Base-by-base conservation (phyloP, 2,888 invertebrate species). In the Thyatira batis region DNA sequence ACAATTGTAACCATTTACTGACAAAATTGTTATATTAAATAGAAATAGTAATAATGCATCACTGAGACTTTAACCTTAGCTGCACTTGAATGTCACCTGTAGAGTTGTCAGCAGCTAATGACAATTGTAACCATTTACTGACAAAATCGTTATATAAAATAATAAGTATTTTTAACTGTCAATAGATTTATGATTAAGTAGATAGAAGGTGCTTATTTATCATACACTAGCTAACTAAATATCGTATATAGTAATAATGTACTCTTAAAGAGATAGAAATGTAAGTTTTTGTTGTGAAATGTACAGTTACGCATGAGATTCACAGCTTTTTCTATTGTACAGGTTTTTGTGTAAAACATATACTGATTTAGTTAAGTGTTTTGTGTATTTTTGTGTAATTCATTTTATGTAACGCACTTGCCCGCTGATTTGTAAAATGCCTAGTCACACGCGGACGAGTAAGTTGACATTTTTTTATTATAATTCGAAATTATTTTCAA, bases 261-360 rank as follows among this genome's bases (percentile, higher is more conserved):
- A 11, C n/a, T 56, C 46, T 53, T 50, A 46, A 52, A 39, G 39
- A 39, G 39, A 45, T 69, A 64, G 56, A 65, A 63, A 58, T 54
- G 54, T 13, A 9, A 62, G 69, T 57, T 64, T 65, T 63, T 65
- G 61, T 71, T 76, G 76, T 80, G 80, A 75, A 80, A 73, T 90
- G 89, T 91, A 92, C 91, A 91, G 91, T 92, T 92, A 92, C 91
- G 85, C 83, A 87, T 92, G 91, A 92, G 91, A 92, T 92, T 92
- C 82, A 76, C 76, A 74, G 69, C 69, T 69, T 71, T n/a, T 62
- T 78, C 78, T 74, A 80, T 79, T 87, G 81, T 86, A 86, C 83
- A 85, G 80, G 78, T 67, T 76, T 68, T 63, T 64, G 17, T 39
- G 46, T 70, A 65, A 66, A 58, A 64, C 56, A 64, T 60, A 63